Conservation (phyloP, 2,113 vertebrate species). For the Albula goreensis region DNA sequence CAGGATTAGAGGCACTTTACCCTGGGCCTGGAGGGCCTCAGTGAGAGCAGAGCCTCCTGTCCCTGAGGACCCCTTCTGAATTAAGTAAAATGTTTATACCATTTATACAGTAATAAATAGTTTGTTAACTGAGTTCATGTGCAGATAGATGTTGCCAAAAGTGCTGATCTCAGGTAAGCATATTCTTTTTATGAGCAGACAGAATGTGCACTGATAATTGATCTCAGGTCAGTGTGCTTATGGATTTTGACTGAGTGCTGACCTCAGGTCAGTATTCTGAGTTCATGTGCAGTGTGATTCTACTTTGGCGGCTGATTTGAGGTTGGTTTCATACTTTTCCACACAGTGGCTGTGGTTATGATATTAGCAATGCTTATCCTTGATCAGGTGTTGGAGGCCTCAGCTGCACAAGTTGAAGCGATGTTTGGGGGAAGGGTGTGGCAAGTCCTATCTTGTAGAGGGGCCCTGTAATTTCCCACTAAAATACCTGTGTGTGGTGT, state of each 20-base stretch:
- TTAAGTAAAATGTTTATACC: neutral
- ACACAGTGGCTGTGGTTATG: neutral
- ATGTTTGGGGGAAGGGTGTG: constrained; percentile 1
- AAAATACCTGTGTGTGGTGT: constrained; percentile 22
- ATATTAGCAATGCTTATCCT: neutral
- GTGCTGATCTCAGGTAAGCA: too few species aligned
- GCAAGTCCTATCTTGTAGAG: neutral
- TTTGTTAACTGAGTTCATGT: neutral
- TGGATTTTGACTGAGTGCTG: neutral
- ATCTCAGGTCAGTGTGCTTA: neutral
- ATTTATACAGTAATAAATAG: neutral
- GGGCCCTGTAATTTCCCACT: constrained; percentile 7
- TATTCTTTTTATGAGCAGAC: too few species aligned
- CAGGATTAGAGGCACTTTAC: neutral
- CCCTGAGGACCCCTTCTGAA: neutral
- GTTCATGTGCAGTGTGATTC: neutral
- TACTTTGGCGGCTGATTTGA: neutral
- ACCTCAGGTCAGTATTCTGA: neutral
- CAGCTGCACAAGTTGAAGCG: neutral
- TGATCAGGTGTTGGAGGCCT: neutral
- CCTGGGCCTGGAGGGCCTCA: neutral
- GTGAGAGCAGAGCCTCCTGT: neutral
- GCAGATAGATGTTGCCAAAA: too few species aligned
- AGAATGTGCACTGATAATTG: too few species aligned
- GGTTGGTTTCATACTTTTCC: neutral